Base-by-base conservation (phyloP, 1,140 invertebrate species). In the Berghia stephanieae region DNA sequence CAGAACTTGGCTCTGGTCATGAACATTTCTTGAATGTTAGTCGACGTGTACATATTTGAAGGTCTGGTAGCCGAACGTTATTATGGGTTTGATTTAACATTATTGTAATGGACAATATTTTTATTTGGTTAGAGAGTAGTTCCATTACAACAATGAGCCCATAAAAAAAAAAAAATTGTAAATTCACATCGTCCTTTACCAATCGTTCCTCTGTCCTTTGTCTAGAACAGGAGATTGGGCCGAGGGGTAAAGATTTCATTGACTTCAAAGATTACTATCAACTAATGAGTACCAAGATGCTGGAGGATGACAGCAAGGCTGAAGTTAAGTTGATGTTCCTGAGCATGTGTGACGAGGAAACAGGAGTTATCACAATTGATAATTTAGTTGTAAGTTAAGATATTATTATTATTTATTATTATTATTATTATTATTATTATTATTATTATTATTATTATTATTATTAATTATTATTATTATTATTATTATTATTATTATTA, bases 241-340 rank as follows among this genome's bases (percentile, higher is more conserved):
- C 24, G 21, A 42, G 40, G 31, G 10, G n/a, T 4, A 76, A 76
- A 27, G 63, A 76, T 49, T 67, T 31, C 16, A 38, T 76, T 1
- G 74, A 76, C 44, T 76, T 76, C 63, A 76, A 76, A 66, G 63
- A 68, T 43, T 76, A 46, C 31, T 76, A 76, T 34, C 44, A 76
- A 6, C 43, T 76, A 21, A 46, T 76, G 63, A 46, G 31, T 21
- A 13, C 27, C 4, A 49, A 57, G 3, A 76, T 76, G 74, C 44
- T 44, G n/a, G 63, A 44, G 18, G 63, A 76, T 76, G 74, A 76
- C 40, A 5, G 40, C 18, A 76, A 76, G 68, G 74, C 67, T 8
- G 74, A 76, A 21, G 44, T 76, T 1, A 34, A 13, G n/a, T 67
- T 46, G 38, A 63, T 63, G 16, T 76, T 76, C 63, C 67, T 67